Evolutionary conservation across 2,113 vertebrate genomes (phyloP).

Genomic region (Platichthys flesus): DNA sequence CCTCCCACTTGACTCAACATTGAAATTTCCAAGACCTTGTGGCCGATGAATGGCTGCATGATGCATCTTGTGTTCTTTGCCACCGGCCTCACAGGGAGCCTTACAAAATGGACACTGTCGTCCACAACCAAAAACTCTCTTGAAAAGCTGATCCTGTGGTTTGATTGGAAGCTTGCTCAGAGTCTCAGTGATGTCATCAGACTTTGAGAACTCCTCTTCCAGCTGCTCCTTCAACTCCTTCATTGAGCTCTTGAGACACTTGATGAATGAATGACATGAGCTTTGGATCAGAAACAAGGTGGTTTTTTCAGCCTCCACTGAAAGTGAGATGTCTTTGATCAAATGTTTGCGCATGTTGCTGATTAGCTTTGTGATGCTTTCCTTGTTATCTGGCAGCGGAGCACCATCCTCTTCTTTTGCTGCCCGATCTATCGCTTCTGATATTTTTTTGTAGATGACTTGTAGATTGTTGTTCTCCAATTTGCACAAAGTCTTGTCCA

Average conservation of each 20-base stretch:
- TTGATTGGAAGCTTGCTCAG: slow-evolving; percentile 45
- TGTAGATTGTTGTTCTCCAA: slow-evolving; percentile 24
- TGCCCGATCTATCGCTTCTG: not conserved
- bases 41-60: slow-evolving; percentile 64
- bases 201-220: slow-evolving; percentile 26
- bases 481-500: slow-evolving; percentile 13
- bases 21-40: slow-evolving; percentile 44
- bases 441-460: slow-evolving; percentile 24
- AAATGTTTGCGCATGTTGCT: slow-evolving; percentile 41
- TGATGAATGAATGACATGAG: slow-evolving; percentile 22
- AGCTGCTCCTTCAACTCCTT: slow-evolving; percentile 15
- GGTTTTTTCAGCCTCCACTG: not conserved
- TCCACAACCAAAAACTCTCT: slow-evolving; percentile 74
- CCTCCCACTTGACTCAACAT: rapidly evolving
- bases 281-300: slow-evolving; percentile 8
- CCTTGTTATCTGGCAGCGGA: not conserved
- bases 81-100: slow-evolving; percentile 79
- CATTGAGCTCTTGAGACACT: slow-evolving; percentile 26
- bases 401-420: not conserved
- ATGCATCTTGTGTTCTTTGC: slow-evolving; percentile 58
- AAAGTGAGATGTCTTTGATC: not conserved
- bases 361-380: not conserved
- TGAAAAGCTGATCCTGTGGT: slow-evolving; percentile 72
- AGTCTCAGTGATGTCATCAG: slow-evolving; percentile 19
- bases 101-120: slow-evolving; percentile 79